Evolutionary conservation across 2,113 vertebrate genomes (phyloP).

Genomic region (Fregata magnificens): DNA sequence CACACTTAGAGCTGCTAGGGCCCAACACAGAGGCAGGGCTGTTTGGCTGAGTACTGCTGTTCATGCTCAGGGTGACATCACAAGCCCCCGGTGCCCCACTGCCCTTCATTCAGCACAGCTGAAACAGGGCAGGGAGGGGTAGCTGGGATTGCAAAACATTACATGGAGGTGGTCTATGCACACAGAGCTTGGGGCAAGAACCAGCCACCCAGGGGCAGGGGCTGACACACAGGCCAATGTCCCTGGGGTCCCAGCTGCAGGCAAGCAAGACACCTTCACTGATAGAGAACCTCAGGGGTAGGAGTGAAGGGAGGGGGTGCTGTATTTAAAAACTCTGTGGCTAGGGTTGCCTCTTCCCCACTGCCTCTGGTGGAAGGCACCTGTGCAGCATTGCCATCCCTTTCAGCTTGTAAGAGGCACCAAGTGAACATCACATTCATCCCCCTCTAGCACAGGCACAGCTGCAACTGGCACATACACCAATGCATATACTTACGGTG

Average conservation of each 20-base stretch:
- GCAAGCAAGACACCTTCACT: neutral
- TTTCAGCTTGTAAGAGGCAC: neutral
- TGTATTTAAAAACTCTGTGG: neutral
- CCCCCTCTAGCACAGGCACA: neutral
- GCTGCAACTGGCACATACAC: neutral
- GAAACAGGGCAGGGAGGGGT: too few relatives aligned
- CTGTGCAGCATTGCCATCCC: neutral
- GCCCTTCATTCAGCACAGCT: neutral
- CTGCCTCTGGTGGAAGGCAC: neutral
- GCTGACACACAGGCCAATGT: too few relatives aligned
- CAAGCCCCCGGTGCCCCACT: neutral
- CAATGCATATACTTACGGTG: rapidly evolving
- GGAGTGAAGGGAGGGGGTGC: neutral
- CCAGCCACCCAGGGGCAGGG: too few relatives aligned
- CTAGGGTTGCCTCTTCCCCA: neutral
- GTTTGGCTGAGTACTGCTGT: neutral
- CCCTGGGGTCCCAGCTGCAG: neutral
- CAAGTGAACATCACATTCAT: neutral
- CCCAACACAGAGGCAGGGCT: neutral
- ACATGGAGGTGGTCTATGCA: neutral
- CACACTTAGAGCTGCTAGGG: too few relatives aligned
- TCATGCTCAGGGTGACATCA: neutral
- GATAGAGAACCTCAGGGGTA: neutral
- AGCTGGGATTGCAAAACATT: neutral
- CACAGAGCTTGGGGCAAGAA: neutral